phyloP scores from a whole-genome alignment of 2,797 vertebrate genomes.

The Momotus momota region DNA sequence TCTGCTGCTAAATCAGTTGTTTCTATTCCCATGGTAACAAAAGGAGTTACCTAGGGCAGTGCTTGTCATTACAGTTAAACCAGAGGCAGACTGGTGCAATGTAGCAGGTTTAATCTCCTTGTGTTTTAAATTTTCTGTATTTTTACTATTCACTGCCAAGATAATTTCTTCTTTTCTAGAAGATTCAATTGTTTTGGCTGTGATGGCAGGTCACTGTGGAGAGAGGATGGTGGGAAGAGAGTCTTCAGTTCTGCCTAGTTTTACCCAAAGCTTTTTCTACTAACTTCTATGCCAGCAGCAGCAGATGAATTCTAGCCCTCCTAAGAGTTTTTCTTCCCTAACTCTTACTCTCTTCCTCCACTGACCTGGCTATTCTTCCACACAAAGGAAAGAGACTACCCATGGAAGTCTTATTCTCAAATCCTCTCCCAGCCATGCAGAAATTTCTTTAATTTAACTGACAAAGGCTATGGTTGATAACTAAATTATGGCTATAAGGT shows the following conservation, averaged over 20 bases:
- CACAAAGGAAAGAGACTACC: background rate
- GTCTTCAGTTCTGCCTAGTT: background rate
- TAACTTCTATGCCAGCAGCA: background rate
- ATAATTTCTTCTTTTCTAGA: background rate
- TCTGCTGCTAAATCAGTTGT: slow-evolving; percentile 2
- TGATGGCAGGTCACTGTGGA: background rate
- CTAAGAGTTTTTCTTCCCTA: background rate
- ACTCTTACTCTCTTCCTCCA: background rate
- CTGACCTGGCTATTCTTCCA: background rate
- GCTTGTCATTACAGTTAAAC: background rate
- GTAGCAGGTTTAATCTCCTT: background rate
- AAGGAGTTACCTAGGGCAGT: background rate
- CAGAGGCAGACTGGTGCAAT: background rate
- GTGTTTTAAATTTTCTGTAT: background rate
- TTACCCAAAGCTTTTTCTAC: background rate
- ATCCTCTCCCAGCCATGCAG: background rate
- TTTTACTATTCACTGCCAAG: background rate
- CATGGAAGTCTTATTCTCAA: background rate
- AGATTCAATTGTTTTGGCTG: background rate
- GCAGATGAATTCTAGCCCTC: background rate
- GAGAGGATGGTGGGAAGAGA: background rate
- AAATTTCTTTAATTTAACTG: background rate
- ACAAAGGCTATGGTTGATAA: background rate
- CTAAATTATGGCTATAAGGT: background rate
- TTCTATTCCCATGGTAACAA: slow-evolving; percentile 45